These are phyloP conservation scores for Drosophila nikananu DNA, from an alignment of 1,140 invertebrate species.

Conservation along the genomic window DNA sequence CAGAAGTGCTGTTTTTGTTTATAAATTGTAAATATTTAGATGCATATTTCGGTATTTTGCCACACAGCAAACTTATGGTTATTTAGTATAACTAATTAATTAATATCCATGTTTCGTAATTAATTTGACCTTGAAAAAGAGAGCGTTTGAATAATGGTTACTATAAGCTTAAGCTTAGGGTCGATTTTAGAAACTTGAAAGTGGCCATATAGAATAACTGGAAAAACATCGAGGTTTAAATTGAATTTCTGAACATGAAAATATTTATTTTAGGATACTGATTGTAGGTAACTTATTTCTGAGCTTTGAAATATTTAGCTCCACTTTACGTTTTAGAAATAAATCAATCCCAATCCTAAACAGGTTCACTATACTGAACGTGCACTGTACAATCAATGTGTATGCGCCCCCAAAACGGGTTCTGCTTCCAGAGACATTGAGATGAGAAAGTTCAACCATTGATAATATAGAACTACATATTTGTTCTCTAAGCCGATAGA, in stretches of 20 bases:
- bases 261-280: neutral
- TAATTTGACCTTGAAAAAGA: neutral
- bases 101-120: neutral
- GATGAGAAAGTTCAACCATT: neutral
- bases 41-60: neutral
- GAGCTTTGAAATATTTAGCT: neutral
- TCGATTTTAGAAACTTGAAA: neutral
- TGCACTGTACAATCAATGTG: conserved; percentile 3
- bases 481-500: neutral
- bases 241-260: neutral
- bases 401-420: neutral
- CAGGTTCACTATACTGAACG: neutral
- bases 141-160: neutral
- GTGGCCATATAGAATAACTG: neutral
- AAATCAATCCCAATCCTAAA: neutral
- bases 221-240: neutral
- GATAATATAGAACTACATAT: conserved; percentile 1
- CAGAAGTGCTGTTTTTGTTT: neutral
- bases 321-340: neutral
- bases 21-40: neutral
- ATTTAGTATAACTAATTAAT: neutral
- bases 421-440: neutral
- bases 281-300: neutral
- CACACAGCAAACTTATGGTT: too few relatives aligned
- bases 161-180: neutral